Conservation (phyloP, 2,888 invertebrate species). For the Drosophila parthenogenetica region DNA sequence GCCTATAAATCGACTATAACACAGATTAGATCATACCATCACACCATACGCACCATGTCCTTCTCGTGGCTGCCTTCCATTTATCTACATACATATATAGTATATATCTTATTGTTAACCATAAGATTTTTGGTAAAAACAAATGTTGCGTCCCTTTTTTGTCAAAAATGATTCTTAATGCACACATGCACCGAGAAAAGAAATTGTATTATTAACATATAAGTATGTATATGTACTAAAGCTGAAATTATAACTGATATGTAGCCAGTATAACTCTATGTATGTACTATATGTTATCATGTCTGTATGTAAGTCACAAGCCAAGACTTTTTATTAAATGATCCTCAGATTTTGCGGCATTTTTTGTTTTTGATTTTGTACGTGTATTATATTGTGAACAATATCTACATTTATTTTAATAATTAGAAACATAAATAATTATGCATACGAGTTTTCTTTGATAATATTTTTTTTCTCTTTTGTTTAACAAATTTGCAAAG, state of each 20-base stretch:
- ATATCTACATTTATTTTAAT: slow-evolving; percentile 76
- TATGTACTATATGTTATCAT: slow-evolving; percentile 13
- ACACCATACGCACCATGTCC: slow-evolving; percentile 39
- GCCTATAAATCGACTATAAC: slow-evolving; percentile 61
- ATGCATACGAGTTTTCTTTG: slow-evolving; percentile 49
- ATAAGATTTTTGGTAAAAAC: slow-evolving; percentile 45
- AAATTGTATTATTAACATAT: slow-evolving; percentile 38
- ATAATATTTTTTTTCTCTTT: slow-evolving; percentile 20
- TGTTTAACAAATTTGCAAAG: slow-evolving; percentile 62
- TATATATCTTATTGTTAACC: slow-evolving; percentile 57
- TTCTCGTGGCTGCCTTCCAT: slow-evolving; percentile 60
- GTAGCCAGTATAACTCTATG: slow-evolving; percentile 12
- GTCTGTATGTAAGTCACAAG: slow-evolving; percentile 24
- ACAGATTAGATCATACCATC: slow-evolving; percentile 32
- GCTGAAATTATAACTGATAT: too few species aligned
- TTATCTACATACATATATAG: slow-evolving; percentile 34
- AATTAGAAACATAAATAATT: slow-evolving; percentile 75
- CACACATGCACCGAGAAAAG: slow-evolving; percentile 32
- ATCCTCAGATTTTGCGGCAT: slow-evolving; percentile 13
- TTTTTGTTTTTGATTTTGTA: slow-evolving; percentile 38
- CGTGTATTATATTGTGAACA: slow-evolving; percentile 67
- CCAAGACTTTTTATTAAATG: slow-evolving; percentile 15
- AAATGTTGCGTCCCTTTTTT: slow-evolving; percentile 73
- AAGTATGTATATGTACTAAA: slow-evolving; percentile 8
- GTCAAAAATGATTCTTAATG: slow-evolving; percentile 46